Evolutionary conservation across 1,140 invertebrate genomes (phyloP).

Genomic region (Halictus rubicundus): DNA sequence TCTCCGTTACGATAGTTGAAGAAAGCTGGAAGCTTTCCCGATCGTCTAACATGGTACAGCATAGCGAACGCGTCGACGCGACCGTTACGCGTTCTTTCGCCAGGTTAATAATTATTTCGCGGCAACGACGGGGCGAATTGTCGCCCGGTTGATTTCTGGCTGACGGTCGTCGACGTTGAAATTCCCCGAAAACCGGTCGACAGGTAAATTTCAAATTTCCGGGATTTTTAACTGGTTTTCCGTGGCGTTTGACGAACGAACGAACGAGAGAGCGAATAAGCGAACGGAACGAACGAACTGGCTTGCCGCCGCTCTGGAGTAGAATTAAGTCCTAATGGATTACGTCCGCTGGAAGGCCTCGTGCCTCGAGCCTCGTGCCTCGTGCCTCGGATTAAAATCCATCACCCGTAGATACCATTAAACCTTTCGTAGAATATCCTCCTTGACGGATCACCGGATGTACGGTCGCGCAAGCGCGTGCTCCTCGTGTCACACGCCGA

Average conservation of each 20-base stretch:
- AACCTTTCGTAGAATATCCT: constrained; percentile 6
- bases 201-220: constrained; percentile 2
- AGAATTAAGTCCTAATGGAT: constrained; percentile 51
- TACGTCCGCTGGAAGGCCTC: constrained; percentile 16
- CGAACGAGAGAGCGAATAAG: neutral
- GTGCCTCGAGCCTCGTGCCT: constrained; percentile 11
- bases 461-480: neutral
- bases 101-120: no score
- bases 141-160: neutral
- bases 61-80: no score
- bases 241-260: neutral
- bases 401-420: constrained; percentile 54
- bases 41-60: no score
- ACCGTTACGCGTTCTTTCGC: no score
- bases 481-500: constrained; percentile 4
- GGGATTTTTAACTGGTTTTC: constrained; percentile 18
- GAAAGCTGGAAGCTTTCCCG: no score
- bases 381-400: constrained; percentile 50
- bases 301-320: neutral
- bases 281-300: neutral
- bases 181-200: constrained; percentile 6
- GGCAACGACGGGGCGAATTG: neutral
- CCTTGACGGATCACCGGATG: constrained; percentile 27
- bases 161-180: neutral
- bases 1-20: no score